Evolutionary conservation across 2,888 invertebrate species (phyloP).

Genomic region (Desoria tigrina): DNA sequence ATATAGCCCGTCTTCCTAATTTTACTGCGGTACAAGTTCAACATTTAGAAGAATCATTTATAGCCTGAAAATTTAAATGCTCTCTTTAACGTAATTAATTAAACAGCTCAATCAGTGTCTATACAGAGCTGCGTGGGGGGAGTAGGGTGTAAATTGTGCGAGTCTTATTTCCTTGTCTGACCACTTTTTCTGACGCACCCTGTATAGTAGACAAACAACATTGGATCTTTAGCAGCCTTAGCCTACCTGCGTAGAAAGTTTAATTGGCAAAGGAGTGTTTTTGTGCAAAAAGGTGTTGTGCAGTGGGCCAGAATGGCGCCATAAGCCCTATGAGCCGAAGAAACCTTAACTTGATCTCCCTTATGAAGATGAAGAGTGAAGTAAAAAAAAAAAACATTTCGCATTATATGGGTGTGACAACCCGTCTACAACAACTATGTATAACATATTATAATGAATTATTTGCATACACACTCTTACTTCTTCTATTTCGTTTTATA

Average conservation of each 20-base stretch:
- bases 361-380: constrained; percentile 24
- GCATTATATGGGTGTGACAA: constrained; percentile 51
- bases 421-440: constrained; percentile 41
- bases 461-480: no score
- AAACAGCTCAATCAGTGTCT: no score
- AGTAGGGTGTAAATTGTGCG: neutral
- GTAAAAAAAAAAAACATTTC: constrained; percentile 35
- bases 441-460: no score
- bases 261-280: constrained; percentile 52
- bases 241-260: constrained; percentile 47
- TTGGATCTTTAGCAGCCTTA: constrained; percentile 2
- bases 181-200: neutral
- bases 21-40: no score
- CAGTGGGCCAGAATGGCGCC: constrained; percentile 52
- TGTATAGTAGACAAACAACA: no score
- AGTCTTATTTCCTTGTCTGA: constrained; percentile 1
- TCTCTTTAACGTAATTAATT: no score
- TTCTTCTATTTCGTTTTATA: no score
- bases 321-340: constrained; percentile 35
- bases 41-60: no score
- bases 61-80: no score
- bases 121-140: no score
- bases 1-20: no score
- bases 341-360: constrained; percentile 26
- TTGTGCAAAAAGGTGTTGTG: constrained; percentile 51